phyloP scores from a whole-genome alignment of 2,113 vertebrate species.

The Noturus placidus region DNA sequence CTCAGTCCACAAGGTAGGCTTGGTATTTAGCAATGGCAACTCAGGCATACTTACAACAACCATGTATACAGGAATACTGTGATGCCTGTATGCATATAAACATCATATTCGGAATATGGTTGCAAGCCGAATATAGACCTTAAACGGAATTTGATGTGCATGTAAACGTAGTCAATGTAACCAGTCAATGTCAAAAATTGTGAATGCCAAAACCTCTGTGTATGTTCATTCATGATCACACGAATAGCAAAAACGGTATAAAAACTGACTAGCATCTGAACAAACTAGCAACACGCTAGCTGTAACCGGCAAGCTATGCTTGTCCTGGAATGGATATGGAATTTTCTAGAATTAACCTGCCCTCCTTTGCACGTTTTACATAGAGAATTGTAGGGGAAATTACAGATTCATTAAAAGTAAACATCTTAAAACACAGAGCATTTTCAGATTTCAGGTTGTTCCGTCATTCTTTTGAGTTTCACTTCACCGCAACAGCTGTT shows the following conservation, averaged over 20 bases:
- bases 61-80: no score
- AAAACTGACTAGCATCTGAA: not conserved
- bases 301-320: not conserved
- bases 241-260: not conserved
- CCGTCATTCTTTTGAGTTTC: not conserved
- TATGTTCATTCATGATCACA: not conserved
- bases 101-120: no score
- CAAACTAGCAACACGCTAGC: not conserved
- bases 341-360: not conserved
- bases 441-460: not conserved
- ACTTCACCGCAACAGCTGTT: not conserved
- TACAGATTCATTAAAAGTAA: not conserved
- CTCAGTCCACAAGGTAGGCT: no score
- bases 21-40: no score
- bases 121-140: no score
- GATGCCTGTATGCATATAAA: no score
- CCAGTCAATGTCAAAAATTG: not conserved
- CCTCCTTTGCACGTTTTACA: not conserved
- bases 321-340: not conserved
- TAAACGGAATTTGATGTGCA: no score
- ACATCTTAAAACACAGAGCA: not conserved
- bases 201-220: not conserved
- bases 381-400: no score
- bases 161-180: not conserved
- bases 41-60: no score